Conservation (phyloP, 2,113 vertebrate species). For the Gadus macrocephalus region DNA sequence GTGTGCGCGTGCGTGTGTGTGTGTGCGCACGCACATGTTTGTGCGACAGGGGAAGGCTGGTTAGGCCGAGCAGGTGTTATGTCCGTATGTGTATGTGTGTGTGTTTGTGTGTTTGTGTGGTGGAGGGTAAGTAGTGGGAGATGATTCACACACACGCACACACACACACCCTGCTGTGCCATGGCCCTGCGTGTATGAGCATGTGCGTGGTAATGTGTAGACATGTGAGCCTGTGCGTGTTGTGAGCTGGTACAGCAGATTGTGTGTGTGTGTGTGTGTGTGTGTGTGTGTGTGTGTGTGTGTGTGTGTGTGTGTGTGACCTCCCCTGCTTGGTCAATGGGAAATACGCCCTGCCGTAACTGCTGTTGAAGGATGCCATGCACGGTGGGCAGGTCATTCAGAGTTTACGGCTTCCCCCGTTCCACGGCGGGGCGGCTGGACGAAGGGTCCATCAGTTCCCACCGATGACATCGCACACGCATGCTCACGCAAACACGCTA, state of each 20-base stretch:
- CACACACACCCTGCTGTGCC: constrained; percentile 5
- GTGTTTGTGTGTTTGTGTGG: no score
- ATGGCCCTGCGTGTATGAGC: constrained; percentile 20
- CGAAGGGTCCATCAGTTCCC: constrained; percentile 41
- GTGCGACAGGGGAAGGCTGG: no score
- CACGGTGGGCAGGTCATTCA: constrained; percentile 53
- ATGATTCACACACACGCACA: no score
- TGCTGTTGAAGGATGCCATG: constrained; percentile 57
- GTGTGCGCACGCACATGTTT: no score
- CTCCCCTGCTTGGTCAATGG: constrained; percentile 44
- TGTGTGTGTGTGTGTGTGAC: constrained; percentile 34
- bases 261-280: constrained; percentile 1
- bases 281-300: neutral
- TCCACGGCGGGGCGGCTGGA: constrained; percentile 7
- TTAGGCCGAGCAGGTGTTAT: no score
- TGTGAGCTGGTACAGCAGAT: no score
- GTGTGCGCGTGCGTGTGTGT: neutral
- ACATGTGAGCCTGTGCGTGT: neutral
- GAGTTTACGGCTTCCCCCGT: constrained; percentile 53
- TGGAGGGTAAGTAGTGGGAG: no score
- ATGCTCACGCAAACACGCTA: constrained; percentile 45
- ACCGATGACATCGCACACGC: constrained; percentile 44
- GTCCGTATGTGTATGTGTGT: no score
- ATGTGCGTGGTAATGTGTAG: constrained; percentile 23
- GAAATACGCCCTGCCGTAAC: constrained; percentile 38